A percentile compares a stretch with the other conserved stretches of the same genome.
These are phyloP conservation scores for Aplocera efformata DNA, from an alignment of 2,888 invertebrate genomes.

Conservation along the genomic window DNA sequence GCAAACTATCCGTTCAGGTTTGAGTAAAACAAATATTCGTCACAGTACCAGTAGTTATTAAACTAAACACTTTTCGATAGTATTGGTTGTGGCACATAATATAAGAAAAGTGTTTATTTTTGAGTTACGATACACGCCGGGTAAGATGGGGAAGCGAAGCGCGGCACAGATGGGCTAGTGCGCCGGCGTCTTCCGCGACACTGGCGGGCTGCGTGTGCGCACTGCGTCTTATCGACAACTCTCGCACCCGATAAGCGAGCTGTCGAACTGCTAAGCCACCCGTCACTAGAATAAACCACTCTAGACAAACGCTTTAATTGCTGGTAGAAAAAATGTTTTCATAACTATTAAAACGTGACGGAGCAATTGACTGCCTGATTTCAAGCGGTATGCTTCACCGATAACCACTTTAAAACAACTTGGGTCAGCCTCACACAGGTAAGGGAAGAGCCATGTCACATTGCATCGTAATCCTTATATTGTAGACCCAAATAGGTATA, in stretches of 20 bases:
- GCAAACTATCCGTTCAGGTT: constrained; percentile 42
- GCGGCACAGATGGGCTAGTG: constrained; percentile 36
- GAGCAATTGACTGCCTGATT: too few species aligned
- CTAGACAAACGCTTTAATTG: constrained; percentile 7
- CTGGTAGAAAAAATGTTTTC: too few species aligned
- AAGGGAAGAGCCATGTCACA: too few species aligned
- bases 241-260: constrained; percentile 63
- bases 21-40: constrained; percentile 50
- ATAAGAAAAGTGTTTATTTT: constrained; percentile 48
- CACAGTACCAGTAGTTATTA: constrained; percentile 62
- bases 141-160: constrained; percentile 27
- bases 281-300: constrained; percentile 21
- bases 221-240: constrained; percentile 62
- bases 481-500: too few species aligned
- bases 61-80: constrained; percentile 54
- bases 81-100: constrained; percentile 48
- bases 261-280: constrained; percentile 42
- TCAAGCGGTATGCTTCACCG: too few species aligned
- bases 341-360: too few species aligned
- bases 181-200: constrained; percentile 58
- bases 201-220: constrained; percentile 55
- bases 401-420: too few species aligned
- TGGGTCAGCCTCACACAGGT: too few species aligned
- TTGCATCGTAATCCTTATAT: too few species aligned
- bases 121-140: constrained; percentile 45